Conservation (phyloP, 2,113 vertebrate genomes). For the Atrichornis clamosus region DNA sequence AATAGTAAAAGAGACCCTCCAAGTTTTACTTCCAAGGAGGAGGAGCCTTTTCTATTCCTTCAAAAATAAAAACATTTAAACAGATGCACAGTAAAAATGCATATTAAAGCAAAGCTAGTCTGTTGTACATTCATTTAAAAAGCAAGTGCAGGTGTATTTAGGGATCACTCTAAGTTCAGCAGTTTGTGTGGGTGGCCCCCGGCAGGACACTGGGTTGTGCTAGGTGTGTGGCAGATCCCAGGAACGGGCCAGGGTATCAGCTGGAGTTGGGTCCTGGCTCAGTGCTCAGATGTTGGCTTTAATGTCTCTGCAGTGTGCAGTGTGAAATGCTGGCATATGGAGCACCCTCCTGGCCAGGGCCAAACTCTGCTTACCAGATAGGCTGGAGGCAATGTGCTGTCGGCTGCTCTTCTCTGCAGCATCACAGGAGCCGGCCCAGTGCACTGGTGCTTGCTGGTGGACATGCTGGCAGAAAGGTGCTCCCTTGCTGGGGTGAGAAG, state of each 20-base stretch:
- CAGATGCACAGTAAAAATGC: not conserved
- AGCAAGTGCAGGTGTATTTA: not conserved
- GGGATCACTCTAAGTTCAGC: not conserved
- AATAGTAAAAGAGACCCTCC: not conserved
- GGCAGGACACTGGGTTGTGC: fast-evolving
- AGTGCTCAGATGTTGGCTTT: fast-evolving
- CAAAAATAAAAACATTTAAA: not conserved
- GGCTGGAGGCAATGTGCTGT: not conserved
- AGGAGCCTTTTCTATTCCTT: not conserved
- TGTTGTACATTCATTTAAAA: not conserved
- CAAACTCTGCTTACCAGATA: not conserved
- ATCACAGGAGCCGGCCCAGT: fast-evolving
- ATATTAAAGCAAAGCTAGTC: not conserved
- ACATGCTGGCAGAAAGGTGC: not conserved
- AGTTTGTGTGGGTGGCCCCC: fast-evolving
- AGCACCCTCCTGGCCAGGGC: not conserved
- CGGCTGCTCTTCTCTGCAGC: not conserved
- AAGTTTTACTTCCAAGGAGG: not conserved
- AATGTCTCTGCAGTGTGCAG: not conserved
- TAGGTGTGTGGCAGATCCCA: not conserved
- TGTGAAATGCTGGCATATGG: not conserved
- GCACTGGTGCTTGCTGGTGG: not conserved
- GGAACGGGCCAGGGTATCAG: too few relatives aligned
- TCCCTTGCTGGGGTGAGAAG: not conserved
- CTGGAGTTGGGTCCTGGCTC: not conserved